Evolutionary conservation across 2,113 vertebrate species (phyloP), one percentile per base, ranked within the genome.

Genomic region (Thryonomys swinderianus): DNA sequence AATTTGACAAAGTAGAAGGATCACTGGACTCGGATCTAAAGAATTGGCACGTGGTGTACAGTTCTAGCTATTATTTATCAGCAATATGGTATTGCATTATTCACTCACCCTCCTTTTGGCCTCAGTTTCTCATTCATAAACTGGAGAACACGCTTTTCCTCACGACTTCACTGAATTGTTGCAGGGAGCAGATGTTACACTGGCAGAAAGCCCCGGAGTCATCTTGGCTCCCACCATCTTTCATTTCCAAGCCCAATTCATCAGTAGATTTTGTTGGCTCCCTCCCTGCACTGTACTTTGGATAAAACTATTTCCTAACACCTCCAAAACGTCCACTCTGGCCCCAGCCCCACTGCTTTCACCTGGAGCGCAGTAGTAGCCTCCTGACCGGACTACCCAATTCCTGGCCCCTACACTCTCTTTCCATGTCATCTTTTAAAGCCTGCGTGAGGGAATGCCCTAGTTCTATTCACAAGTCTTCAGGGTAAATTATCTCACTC

Each of bases 121-220:
- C 88, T 81, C 67, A 9, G 40, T 79, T 61, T 92, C 85, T 86
- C 67, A 25, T 67, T 91, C 78, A 34, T 40, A 34, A 76, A 55
- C 1, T 30, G 34, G 85, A 78, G 45, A 32, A 32, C 11, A 3
- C 0, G 0, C 3, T 30, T 95, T 69, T 53, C 37, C 62, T 57
- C 30, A 0, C 10, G 1, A 10, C n/a, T 48, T 53, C 11, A 8
- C 18, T n/a, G 17, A 16, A 37, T 0, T 2, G 30, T 23, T 13
- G 23, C 30, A 14, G 42, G 83, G 55, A 51, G 53, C 37, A 66
- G 14, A n/a, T 17, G 40, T 17, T 61, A 37, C 10, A 34, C 57
- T 62, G 25, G 57, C 25, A 55, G 37, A 48, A 48, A 87, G 55
- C 16, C 53, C 1, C 9, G 9, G 7, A 13, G 20, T n/a, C 11